phyloP scores from a whole-genome alignment of 2,888 invertebrate species.

The Pristionchus arcanus region DNA sequence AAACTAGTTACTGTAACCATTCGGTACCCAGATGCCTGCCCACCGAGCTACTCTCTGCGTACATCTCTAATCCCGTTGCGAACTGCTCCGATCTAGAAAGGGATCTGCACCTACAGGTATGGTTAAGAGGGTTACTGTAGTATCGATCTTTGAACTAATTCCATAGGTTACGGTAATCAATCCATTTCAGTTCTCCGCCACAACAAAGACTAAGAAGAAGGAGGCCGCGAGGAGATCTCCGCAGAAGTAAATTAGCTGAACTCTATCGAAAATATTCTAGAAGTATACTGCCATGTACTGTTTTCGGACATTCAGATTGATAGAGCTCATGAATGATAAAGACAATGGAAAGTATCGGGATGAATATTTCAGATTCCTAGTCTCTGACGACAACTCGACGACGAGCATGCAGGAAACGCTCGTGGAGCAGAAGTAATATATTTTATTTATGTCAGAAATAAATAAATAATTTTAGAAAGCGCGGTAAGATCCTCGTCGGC shows the following conservation, averaged over 20 bases:
- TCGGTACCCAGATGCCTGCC: conserved; percentile 68
- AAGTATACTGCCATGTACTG: no score
- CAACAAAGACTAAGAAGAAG: conserved; percentile 16
- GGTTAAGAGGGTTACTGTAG: no score
- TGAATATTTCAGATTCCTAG: conserved; percentile 17
- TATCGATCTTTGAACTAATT: background rate
- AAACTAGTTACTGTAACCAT: background rate
- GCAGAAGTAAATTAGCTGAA: background rate
- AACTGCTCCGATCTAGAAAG: conserved; percentile 65
- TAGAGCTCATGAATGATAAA: no score
- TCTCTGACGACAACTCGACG: conserved; percentile 27
- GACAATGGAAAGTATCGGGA: no score
- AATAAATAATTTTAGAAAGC: conserved; percentile 12
- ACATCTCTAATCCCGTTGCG: conserved; percentile 64
- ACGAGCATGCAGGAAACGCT: background rate
- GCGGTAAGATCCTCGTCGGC: conserved; percentile 7
- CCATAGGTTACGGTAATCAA: background rate
- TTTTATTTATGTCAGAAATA: background rate
- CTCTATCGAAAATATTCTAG: background rate
- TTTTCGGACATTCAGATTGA: no score
- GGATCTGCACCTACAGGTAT: conserved; percentile 59
- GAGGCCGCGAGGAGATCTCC: conserved; percentile 3
- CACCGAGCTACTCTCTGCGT: conserved; percentile 67
- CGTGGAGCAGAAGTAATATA: background rate
- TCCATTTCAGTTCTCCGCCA: background rate